Evolutionary conservation across 2,888 invertebrate species (phyloP).

Genomic region (Zelleria hepariella): DNA sequence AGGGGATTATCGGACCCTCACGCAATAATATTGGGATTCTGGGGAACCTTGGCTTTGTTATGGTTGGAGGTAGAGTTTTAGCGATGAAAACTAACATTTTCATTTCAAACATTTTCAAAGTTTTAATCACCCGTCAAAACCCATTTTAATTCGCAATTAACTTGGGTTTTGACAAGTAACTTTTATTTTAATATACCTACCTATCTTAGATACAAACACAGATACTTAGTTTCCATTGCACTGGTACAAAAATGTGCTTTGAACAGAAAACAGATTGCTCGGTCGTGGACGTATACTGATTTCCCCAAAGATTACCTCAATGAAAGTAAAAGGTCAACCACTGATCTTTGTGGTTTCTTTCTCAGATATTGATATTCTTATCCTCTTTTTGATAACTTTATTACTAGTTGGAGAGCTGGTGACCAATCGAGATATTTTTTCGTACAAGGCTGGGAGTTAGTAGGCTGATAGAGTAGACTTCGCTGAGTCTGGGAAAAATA

Average conservation of each 20-base stretch:
- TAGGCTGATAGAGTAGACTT: no score
- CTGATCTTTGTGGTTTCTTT: slow-evolving; percentile 20
- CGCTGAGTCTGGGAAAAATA: no score
- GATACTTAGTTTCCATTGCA: neutral
- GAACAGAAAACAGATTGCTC: slow-evolving; percentile 40
- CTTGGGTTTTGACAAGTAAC: no score
- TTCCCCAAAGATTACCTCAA: slow-evolving; percentile 59
- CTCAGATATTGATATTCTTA: no score
- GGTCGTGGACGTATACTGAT: slow-evolving; percentile 47
- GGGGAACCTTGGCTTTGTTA: neutral
- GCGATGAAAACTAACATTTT: neutral
- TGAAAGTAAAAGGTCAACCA: slow-evolving; percentile 49
- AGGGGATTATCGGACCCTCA: neutral
- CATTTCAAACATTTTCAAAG: no score
- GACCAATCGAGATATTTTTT: no score
- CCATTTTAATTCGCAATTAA: no score
- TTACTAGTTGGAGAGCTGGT: no score
- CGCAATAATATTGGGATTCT: neutral
- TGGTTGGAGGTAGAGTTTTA: neutral
- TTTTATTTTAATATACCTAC: no score
- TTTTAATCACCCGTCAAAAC: no score
- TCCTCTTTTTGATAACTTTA: no score
- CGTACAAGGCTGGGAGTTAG: no score
- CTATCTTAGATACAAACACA: neutral
- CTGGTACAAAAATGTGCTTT: neutral